These are phyloP conservation scores for Emydura subglobosa DNA, from an alignment of 2,113 vertebrate genomes.

Conservation along the genomic window DNA sequence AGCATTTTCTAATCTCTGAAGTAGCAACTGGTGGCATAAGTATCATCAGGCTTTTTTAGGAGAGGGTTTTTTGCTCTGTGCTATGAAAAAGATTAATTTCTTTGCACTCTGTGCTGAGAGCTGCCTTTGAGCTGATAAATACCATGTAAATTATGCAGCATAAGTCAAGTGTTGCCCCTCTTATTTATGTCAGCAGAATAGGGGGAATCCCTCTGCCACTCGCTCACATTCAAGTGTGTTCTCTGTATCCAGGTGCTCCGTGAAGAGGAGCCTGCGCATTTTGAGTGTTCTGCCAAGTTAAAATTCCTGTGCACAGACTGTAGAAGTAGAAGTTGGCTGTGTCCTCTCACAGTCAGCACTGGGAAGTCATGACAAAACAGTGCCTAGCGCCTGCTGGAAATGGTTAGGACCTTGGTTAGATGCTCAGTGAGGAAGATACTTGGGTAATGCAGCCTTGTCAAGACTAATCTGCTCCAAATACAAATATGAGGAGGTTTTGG, in stretches of 20 bases:
- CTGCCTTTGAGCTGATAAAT: conserved; percentile 22
- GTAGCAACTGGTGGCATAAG: background rate
- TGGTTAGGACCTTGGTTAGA: conserved; percentile 12
- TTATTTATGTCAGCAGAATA: conserved; percentile 17
- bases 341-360: background rate
- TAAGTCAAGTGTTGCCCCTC: conserved; percentile 7
- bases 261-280: background rate
- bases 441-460: conserved; percentile 20
- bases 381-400: conserved; percentile 43
- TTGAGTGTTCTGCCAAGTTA: conserved; percentile 25
- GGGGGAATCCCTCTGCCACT: conserved; percentile 11
- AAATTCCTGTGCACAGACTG: conserved; percentile 12
- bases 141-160: conserved; percentile 24
- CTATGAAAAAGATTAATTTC: conserved; percentile 18
- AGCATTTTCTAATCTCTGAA: conserved; percentile 7
- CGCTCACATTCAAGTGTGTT: conserved; percentile 3
- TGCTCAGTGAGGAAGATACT: background rate
- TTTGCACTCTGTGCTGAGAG: background rate
- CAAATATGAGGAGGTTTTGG: background rate
- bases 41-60: background rate
- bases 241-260: conserved; percentile 2
- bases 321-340: conserved; percentile 37
- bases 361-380: conserved; percentile 21
- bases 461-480: background rate
- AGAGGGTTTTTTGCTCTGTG: conserved; percentile 6